Evolutionary conservation across 2,888 invertebrate genomes (phyloP).

Genomic region (Orthosia gothica): DNA sequence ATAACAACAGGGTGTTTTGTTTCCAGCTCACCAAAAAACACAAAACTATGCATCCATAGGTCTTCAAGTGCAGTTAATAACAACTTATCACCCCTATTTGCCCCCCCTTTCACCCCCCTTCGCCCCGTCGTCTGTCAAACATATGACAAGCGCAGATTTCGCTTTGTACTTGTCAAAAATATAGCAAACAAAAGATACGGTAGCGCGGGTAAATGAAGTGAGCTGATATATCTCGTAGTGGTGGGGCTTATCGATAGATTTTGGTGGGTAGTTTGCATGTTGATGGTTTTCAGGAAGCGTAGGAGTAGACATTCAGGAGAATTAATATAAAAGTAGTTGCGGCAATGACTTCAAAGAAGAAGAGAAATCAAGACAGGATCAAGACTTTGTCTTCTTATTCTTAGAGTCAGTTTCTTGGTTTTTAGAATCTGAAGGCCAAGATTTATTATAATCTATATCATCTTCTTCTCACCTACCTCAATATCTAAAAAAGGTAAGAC

Average conservation of each 20-base stretch:
- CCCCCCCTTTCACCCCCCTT: constrained; percentile 59
- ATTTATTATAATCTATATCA: no score
- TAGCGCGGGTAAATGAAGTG: constrained; percentile 90
- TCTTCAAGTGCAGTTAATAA: constrained; percentile 89
- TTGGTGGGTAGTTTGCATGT: constrained; percentile 7
- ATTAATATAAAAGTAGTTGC: no score
- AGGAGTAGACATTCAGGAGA: neutral
- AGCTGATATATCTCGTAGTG: constrained; percentile 90
- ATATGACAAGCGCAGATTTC: constrained; percentile 90
- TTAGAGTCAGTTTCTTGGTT: no score
- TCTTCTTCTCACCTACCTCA: no score
- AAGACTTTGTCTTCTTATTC: no score
- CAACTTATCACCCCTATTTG: constrained; percentile 85
- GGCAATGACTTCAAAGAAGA: no score
- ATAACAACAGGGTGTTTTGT: constrained; percentile 39
- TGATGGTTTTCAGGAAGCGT: neutral
- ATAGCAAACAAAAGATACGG: constrained; percentile 91
- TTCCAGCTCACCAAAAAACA: constrained; percentile 41
- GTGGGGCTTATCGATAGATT: constrained; percentile 72
- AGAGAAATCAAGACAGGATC: no score
- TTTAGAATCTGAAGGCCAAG: no score
- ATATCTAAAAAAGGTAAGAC: no score
- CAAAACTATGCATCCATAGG: constrained; percentile 72
- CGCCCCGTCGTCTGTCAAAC: constrained; percentile 87
- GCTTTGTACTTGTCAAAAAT: constrained; percentile 92